Base-by-base conservation (phyloP, 1,140 invertebrate species). In the Stratiolaelaps scimitus region DNA sequence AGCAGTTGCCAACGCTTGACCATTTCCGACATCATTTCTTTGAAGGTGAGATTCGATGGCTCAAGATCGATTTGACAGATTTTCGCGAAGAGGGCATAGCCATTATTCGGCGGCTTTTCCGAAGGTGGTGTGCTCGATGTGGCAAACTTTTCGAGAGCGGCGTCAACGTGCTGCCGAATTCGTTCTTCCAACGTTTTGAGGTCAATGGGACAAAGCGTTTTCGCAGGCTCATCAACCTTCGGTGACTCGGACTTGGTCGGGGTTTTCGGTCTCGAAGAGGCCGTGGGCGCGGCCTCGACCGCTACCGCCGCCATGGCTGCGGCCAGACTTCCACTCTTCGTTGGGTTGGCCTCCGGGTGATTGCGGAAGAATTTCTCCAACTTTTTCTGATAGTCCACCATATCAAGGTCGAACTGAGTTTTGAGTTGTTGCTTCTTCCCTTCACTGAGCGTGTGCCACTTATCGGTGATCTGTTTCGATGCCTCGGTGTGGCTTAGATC, bases 11-110 rank as follows among this genome's bases (percentile, higher is more conserved):
- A 60, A 5, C 53, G 53, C 23, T 60, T 60, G 17, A 60, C 23
- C 53, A 60, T 60, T 60, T 60, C 53, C 15, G 53, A 60, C 53
- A 60, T 60, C 26, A 17, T 60, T 34, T 60, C 53, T 26, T 60
- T 60, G 23, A 19, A 23, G 53, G 17, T 15, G 17, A 60, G 53
- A 23, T n/a, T 26, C 17, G 53, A 26, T 15, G 53, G 2, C 23
- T 60, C 53, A 13, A 60, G 20, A 60, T 60, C 53, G 53, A 60
- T 26, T 23, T 60, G 53, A 10, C 53, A 60, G 26, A 60, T 60
- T 34, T 60, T 60, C 1, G 53, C 53, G 53, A 60, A 60, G 2
- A 60, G 53, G 20, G 53, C 53, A 34, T 60, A 60, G n/a, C 53
- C 53, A 34, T 60, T 60, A 34, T 60, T 60, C 23, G 53, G 53